Percentiles rank a stretch among this genome's conserved stretches.
Conservation (phyloP, 2,113 vertebrate species). For the Serilophus lunatus region DNA sequence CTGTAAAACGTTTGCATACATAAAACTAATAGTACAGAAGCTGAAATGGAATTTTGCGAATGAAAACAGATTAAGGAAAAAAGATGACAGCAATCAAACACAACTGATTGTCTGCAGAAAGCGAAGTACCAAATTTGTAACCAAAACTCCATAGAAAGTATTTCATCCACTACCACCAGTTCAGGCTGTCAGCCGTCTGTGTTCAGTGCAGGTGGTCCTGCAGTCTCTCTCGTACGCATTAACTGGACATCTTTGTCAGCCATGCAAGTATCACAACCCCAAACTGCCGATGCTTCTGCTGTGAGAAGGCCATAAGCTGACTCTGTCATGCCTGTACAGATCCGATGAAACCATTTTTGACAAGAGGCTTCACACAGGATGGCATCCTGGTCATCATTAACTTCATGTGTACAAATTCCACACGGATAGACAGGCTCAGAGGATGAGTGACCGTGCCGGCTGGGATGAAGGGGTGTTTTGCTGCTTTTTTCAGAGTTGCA, state of each 20-base stretch:
- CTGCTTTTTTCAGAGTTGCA: slow-evolving; percentile 69
- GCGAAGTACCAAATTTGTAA: slow-evolving; percentile 25
- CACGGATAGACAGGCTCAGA: slow-evolving; percentile 79
- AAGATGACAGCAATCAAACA: not conserved
- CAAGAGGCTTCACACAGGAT: slow-evolving; percentile 85
- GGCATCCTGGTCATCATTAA: slow-evolving; percentile 85
- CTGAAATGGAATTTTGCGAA: slow-evolving; percentile 10
- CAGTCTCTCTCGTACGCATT: slow-evolving; percentile 70
- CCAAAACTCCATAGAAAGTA: not conserved
- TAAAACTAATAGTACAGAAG: slow-evolving; percentile 23
- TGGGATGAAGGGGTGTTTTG: slow-evolving; percentile 67
- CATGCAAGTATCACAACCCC: slow-evolving; percentile 87
- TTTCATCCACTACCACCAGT: not conserved
- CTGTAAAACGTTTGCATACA: not conserved
- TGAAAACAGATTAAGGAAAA: not conserved
- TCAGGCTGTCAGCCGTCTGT: slow-evolving; percentile 53
- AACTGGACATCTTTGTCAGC: slow-evolving; percentile 79
- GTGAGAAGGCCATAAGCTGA: slow-evolving; percentile 83
- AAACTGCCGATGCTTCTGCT: slow-evolving; percentile 79
- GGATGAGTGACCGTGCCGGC: slow-evolving; percentile 65
- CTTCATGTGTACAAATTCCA: slow-evolving; percentile 82
- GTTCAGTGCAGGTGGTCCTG: slow-evolving; percentile 32
- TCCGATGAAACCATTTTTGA: slow-evolving; percentile 85
- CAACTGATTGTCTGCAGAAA: slow-evolving; percentile 48
- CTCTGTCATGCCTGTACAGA: slow-evolving; percentile 88